Base-by-base conservation (phyloP, 1,140 invertebrate species). In the Centruroides sculpturatus region DNA sequence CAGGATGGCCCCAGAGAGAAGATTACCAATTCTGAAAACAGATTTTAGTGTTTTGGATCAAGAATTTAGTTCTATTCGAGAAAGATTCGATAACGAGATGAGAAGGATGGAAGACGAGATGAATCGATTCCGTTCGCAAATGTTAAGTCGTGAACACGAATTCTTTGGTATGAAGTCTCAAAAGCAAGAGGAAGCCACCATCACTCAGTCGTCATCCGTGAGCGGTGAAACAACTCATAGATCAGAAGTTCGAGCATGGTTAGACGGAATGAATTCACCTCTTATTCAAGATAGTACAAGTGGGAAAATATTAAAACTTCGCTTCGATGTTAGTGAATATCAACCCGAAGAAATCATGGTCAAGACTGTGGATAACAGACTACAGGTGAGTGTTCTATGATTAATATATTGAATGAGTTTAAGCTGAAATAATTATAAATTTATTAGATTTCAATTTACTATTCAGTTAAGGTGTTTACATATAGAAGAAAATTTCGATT, bases 21-120 rank as follows among this genome's bases (percentile, higher is more conserved):
- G 67, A 60, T 74, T 78, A 34, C 91, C 92, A 70, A 92, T 96
- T 74, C 89, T 89, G 76, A 81, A 93, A 71, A 87, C 88, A 64
- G 90, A 95, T 74, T 90, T 91, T 79, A 92, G 87, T 74, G 89
- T 97, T 66, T 89, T 96, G 74, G 93, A 97, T 75, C 88, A 86
- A 56, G 93, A 97, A 78, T 97, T 96, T 78, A 90, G 88, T 69
- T 92, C 85, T 74, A 96, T 97, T 73, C 83, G 92, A 64, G 92
- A 95, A 73, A 81, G 90, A 63, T 98, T 97, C 74, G 93, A 97
- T 73, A 84, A 83, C 58, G 93, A 98, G 81, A 97, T 97, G 93
- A 81, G 85, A 68, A 89, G 91, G 77, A 96, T 97, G 89, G 93
- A 98, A 78, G 92, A 96, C 67, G 93, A 97, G 78, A 98, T 97